These are phyloP conservation scores for Meiosimyza platycephala DNA, from an alignment of 2,888 invertebrate genomes.

Conservation along the genomic window DNA sequence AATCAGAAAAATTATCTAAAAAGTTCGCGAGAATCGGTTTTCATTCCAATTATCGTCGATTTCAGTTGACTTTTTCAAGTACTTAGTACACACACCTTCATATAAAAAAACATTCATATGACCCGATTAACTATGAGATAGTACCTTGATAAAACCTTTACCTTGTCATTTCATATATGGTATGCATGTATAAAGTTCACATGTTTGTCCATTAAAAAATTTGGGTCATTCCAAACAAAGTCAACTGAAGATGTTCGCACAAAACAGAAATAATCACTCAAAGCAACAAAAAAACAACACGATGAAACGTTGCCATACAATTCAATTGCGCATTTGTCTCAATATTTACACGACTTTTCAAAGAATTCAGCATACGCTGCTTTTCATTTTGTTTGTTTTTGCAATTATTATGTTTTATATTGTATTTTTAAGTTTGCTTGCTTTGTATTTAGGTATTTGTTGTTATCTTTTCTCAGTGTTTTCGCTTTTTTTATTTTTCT, in stretches of 20 bases:
- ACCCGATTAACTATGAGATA: too few relatives aligned
- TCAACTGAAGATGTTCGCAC: slow-evolving; percentile 18
- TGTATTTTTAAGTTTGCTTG: background rate
- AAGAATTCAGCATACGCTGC: background rate
- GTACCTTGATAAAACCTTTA: too few relatives aligned
- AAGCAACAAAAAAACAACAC: too few relatives aligned
- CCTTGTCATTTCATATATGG: background rate
- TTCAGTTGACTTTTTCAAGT: too few relatives aligned
- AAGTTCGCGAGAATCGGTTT: too few relatives aligned
- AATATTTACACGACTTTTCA: slow-evolving; percentile 34
- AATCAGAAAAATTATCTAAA: too few relatives aligned
- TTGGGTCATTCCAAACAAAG: slow-evolving; percentile 12
- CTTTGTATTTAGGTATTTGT: too few relatives aligned
- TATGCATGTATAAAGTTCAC: background rate
- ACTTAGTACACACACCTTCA: too few relatives aligned
- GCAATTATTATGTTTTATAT: background rate
- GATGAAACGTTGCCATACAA: background rate
- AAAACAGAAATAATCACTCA: background rate
- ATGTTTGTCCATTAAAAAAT: background rate
- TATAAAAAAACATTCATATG: too few relatives aligned
- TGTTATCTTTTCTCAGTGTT: too few relatives aligned
- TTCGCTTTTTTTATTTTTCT: too few relatives aligned
- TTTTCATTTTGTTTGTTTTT: background rate
- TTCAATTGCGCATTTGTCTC: slow-evolving; percentile 35
- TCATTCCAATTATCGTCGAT: too few relatives aligned